phyloP scores from a whole-genome alignment of 1,140 invertebrate species.

The Caenorhabditis briggsae region DNA sequence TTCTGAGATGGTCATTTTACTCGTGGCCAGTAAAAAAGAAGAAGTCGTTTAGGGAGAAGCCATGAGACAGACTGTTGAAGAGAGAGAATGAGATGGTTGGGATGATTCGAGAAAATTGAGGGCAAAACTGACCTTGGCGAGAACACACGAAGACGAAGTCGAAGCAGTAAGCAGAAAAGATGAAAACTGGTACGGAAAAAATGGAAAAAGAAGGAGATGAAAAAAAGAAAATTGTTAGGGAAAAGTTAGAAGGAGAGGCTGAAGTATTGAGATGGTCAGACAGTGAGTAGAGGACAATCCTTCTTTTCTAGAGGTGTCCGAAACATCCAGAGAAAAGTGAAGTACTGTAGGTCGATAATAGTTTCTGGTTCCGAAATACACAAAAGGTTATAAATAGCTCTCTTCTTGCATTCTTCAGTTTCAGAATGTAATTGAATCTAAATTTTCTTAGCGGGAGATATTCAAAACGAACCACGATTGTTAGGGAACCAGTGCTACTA shows the following conservation, averaged over 20 bases:
- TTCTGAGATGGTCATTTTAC: not conserved
- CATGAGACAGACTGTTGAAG: not conserved
- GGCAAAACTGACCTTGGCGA: constrained; percentile 50
- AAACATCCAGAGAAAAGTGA: too few species aligned
- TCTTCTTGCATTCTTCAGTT: too few species aligned
- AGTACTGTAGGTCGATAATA: too few species aligned
- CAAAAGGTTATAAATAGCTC: too few species aligned
- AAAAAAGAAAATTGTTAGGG: not conserved
- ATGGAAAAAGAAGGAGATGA: constrained; percentile 7
- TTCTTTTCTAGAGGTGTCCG: not conserved
- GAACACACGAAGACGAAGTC: constrained; percentile 15
- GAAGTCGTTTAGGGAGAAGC: not conserved
- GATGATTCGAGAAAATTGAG: constrained; percentile 53
- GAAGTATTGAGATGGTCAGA: not conserved
- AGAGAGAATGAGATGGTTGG: not conserved
- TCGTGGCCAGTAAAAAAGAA: not conserved
- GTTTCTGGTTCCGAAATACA: too few species aligned
- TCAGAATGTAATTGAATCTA: too few species aligned
- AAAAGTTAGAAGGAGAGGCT: not conserved
- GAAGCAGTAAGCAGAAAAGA: constrained; percentile 48
- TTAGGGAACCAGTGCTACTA: too few species aligned
- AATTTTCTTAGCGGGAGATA: too few species aligned
- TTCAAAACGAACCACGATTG: too few species aligned
- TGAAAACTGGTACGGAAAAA: constrained; percentile 55
- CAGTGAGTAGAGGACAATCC: not conserved